phyloP scores from a whole-genome alignment of 1,140 invertebrate genomes.

The Lordiphosa collinella region DNA sequence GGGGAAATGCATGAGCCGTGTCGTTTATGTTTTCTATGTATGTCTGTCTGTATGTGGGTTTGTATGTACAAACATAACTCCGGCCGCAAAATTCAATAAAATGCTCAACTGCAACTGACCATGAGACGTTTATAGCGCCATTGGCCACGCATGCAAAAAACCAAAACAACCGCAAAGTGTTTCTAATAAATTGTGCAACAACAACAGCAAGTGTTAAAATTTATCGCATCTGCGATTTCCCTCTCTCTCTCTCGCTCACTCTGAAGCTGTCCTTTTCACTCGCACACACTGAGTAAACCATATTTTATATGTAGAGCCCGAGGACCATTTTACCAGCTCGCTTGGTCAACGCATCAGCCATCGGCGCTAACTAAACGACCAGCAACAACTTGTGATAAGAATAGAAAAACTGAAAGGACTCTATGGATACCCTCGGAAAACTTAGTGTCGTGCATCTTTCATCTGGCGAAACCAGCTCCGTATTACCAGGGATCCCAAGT shows the following conservation, averaged over 20 bases:
- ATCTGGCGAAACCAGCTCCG: too few species aligned
- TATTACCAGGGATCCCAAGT: too few species aligned
- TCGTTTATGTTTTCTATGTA: conserved; percentile 2
- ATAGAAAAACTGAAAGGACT: too few species aligned
- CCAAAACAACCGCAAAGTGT: conserved; percentile 68
- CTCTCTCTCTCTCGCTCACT: neutral
- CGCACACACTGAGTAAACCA: conserved; percentile 53
- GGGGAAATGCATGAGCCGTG: conserved; percentile 22
- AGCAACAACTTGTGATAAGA: conserved; percentile 6
- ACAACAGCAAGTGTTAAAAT: conserved; percentile 77
- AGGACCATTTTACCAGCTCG: conserved; percentile 37
- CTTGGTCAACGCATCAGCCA: conserved; percentile 39
- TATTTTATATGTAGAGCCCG: conserved; percentile 60
- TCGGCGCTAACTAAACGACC: conserved; percentile 63
- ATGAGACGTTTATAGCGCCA: conserved; percentile 35
- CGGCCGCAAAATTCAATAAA: conserved; percentile 60
- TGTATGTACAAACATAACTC: conserved; percentile 18
- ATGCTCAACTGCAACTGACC: conserved; percentile 25
- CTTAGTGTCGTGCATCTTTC: too few species aligned
- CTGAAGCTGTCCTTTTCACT: conserved; percentile 7
- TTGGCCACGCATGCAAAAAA: conserved; percentile 56
- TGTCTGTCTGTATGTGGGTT: neutral
- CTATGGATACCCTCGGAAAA: too few species aligned
- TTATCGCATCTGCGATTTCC: conserved; percentile 64
- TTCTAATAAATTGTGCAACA: conserved; percentile 72